Conservation (phyloP, 2,797 vertebrate genomes). For the Peromyscus nudipes region DNA sequence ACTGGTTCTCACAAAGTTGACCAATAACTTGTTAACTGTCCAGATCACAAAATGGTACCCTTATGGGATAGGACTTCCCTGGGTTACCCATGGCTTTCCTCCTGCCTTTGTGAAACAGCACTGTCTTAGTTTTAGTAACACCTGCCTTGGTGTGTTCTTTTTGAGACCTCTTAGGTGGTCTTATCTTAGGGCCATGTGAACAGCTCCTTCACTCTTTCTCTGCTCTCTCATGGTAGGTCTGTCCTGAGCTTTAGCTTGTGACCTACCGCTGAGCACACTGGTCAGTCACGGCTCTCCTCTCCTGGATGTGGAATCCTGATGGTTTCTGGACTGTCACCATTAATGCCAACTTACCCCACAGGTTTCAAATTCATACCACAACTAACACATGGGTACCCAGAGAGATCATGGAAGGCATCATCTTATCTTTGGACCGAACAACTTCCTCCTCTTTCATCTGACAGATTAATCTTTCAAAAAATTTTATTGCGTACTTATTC, state of each 20-base stretch:
- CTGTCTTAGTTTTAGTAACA: not conserved
- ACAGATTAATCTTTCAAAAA: not conserved
- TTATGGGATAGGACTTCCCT: rapidly evolving
- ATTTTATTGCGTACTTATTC: not conserved
- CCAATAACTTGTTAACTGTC: rapidly evolving
- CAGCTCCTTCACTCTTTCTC: no score
- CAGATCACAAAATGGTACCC: not conserved
- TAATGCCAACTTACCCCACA: not conserved
- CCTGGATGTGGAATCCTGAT: no score
- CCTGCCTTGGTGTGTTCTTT: no score
- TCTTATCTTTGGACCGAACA: not conserved
- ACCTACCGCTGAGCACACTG: not conserved
- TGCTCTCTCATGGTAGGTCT: not conserved
- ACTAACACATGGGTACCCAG: not conserved
- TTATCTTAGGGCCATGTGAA: rapidly evolving
- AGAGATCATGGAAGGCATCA: not conserved
- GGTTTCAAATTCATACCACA: not conserved
- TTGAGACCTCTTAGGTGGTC: rapidly evolving
- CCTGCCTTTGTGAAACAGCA: not conserved
- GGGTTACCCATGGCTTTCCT: not conserved
- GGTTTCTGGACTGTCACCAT: not conserved
- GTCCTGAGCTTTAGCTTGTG: not conserved
- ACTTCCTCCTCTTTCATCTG: not conserved
- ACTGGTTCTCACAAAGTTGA: not conserved
- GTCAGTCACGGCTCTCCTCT: not conserved